These are phyloP conservation scores for Maniola hyperantus DNA, from an alignment of 2,888 invertebrate genomes.

Conservation along the genomic window DNA sequence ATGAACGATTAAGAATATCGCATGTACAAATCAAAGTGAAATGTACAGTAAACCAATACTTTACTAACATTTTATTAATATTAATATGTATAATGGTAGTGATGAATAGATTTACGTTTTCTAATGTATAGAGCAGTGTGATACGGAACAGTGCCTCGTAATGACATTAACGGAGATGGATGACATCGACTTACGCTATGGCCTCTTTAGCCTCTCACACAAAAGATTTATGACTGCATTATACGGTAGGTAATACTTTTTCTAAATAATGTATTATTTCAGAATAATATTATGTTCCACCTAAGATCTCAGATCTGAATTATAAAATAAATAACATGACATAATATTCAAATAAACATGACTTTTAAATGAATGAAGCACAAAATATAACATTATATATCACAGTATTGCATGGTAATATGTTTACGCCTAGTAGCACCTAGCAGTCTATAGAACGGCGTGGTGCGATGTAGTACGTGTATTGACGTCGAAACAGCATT, in stretches of 20 bases:
- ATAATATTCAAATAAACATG: too few relatives aligned
- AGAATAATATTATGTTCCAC: too few relatives aligned
- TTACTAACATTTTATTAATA: not conserved
- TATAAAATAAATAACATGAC: too few relatives aligned
- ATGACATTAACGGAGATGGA: conserved; percentile 15
- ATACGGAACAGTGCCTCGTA: not conserved
- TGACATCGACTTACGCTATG: conserved; percentile 6
- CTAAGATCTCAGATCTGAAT: too few relatives aligned
- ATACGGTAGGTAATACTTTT: not conserved
- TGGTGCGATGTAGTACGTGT: not conserved
- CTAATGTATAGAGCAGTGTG: not conserved
- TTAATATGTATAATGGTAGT: not conserved
- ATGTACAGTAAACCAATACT: too few relatives aligned
- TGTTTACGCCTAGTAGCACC: not conserved
- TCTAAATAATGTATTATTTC: too few relatives aligned
- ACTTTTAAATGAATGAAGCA: not conserved
- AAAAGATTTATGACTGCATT: conserved; percentile 16
- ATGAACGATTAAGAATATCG: too few relatives aligned
- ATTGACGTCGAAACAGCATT: conserved; percentile 9
- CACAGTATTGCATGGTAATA: not conserved
- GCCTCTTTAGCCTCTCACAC: conserved; percentile 12
- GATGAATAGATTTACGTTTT: not conserved
- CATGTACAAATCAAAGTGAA: too few relatives aligned
- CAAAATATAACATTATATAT: not conserved
- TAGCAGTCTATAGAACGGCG: not conserved